A percentile compares a stretch with the other conserved stretches of the same genome.
Evolutionary conservation across 1,140 invertebrate species (phyloP).

Genomic region (Spodoptera frugiperda): DNA sequence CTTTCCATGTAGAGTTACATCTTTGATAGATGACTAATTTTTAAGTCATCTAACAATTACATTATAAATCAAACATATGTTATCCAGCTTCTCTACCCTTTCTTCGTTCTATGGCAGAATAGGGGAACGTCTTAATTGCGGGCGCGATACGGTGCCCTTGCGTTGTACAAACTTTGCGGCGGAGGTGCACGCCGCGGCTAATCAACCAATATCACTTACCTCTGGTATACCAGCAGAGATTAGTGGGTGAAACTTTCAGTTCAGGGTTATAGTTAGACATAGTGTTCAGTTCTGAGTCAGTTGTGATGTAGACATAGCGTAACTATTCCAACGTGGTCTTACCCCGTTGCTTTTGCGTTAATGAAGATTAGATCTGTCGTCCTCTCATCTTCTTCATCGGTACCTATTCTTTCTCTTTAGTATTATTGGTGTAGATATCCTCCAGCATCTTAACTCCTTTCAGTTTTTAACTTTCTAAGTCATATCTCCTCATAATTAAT

Average conservation of each 20-base stretch:
- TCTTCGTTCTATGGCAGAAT: conserved; percentile 34
- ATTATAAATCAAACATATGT: too few species aligned
- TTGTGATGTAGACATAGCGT: not conserved
- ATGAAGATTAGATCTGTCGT: too few species aligned
- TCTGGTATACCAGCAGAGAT: not conserved
- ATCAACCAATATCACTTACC: conserved; percentile 55
- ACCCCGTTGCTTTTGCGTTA: too few species aligned
- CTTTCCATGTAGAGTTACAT: too few species aligned
- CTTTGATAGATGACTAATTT: too few species aligned
- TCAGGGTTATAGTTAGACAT: not conserved
- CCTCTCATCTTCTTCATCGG: too few species aligned
- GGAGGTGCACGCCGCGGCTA: conserved; percentile 42
- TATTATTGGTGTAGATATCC: too few species aligned
- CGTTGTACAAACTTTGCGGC: conserved; percentile 39
- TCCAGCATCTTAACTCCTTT: too few species aligned
- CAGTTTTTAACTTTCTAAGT: too few species aligned
- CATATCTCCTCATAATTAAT: too few species aligned
- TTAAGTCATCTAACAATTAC: too few species aligned
- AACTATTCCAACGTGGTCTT: not conserved
- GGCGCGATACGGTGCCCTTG: conserved; percentile 43
- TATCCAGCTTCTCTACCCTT: conserved; percentile 7
- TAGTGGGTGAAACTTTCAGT: conserved; percentile 6
- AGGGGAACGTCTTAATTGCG: conserved; percentile 65
- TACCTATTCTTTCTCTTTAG: too few species aligned
- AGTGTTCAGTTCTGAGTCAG: not conserved